Base-by-base conservation (phyloP, 2,888 invertebrate species). In the Teinopalpus imperialis region DNA sequence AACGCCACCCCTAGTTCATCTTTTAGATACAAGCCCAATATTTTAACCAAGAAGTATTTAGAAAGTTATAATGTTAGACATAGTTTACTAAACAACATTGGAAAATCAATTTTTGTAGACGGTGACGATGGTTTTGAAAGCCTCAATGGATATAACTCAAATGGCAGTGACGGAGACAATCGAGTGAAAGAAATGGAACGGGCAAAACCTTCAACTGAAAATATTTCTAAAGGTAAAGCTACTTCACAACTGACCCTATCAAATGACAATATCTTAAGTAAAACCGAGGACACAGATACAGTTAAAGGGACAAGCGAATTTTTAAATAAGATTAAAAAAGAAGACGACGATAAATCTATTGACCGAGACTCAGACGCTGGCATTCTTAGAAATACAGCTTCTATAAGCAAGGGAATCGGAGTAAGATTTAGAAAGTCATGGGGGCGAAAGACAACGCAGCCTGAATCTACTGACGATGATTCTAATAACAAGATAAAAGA, bases 111-210 rank as follows among this genome's bases (percentile, higher is more conserved):
- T 39, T 71, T 85, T 30, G 81, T 82, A 16, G 90, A 90, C 48
- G 89, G 95, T 67, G 96, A 96, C 66, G 95, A 96, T 66, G 96
- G 95, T 7, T 95, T 96, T 63, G 96, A 96, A 81, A 95, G 95
- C 71, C 89, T 96, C 4, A 95, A 94, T 61, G 95, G 95, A 5
- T 95, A 95, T 68, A 94, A 93, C 54, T 95, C 95, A 0, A 92
- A 93, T 62, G 91, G 91, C 41, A 94, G 93, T 54, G 86, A 89
- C 50, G 78, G 65, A 27, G 87, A 87, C 24, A 76, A 63, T 36
- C 66, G 59, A 51, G 52, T 53, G 1, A 70, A 66, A 61, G 59
- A 61, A 31, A 20, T n/a, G 37, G 50, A 39, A 39, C 35, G 20
- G 24, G 36, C n/a, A 18, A 41, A 36, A 41, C 45, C 53, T 6